Evolutionary conservation across 2,888 invertebrate genomes (phyloP), one percentile per base, ranked within the genome.

Genomic region (Drosophila pegasa): DNA sequence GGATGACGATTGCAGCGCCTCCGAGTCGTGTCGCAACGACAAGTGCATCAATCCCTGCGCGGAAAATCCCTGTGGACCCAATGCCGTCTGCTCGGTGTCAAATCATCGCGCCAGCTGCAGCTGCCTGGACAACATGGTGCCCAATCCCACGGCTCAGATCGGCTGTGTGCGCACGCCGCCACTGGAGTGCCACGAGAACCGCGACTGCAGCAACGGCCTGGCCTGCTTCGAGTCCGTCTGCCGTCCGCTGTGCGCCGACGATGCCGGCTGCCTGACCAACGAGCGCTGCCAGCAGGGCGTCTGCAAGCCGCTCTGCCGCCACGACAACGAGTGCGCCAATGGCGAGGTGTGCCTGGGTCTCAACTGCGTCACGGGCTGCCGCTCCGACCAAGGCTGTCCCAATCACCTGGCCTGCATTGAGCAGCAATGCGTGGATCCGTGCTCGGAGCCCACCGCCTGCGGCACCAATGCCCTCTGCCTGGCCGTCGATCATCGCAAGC

Each of bases 301-400:
- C 3, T 98, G 98, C 89, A 96, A 96, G 78, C 96, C 97, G 0
- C 93, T 97, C 2, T 98, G 97, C 86, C 94, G 96, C 52, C 94
- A 95, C 56, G 97, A 97, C 89, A 95, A 96, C 75, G 97, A 98
- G 88, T 98, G 98, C 83, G 94, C 96, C 54, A 96, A 95, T 78
- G 97, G 96, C 37, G 97, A 98, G 93, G 95, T 98, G 56, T 98
- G 98, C 87, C 95, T 97, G 89, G 95, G 96, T 27, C 93, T 97
- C 29, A 94, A 95, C 62, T 98, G 98, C 89, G 92, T 94, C 10
- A 93, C 94, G 40, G 98, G 98, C 45, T 98, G 98, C 90, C 94
- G 97, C 87, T 95, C 96, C 9, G 94, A 97, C 90, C 93, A 94
- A 3, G 96, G 96, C 51, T 98, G 98, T 89, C 94, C 95, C 1